Base-by-base conservation (phyloP, 2,113 vertebrate genomes). In the Phaethon lepturus region DNA sequence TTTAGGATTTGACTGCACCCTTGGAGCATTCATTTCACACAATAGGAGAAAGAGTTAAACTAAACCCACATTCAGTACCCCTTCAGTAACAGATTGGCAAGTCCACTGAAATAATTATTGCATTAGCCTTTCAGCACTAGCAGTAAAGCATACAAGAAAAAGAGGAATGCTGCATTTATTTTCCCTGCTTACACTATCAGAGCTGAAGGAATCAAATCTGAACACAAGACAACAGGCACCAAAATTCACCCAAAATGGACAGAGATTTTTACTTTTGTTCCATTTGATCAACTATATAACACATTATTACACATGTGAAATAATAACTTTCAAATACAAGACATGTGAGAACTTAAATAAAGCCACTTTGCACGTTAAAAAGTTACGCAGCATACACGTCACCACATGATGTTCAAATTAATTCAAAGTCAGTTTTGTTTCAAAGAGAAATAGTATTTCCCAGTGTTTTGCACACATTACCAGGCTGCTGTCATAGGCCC, bases 361-460 rank as follows among this genome's bases (percentile, higher is more conserved):
- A 67, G 60, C 0, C 1, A 67, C 19, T 76, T 23, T 40, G 17
- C 28, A 44, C 73, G 44, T 59, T 81, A 44, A 76, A 68, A 47
- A 86, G 50, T 18, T 60, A 50, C 2, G 1, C 3, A 42, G 58
- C n/a, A 28, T 42, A 55, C 24, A 47, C 2, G 0, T 10, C 7
- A 4, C 55, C 64, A 75, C 56, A 52, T 2, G 15, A 88, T 26
- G 55, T 17, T 77, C 45, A 67, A 82, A 62, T 83, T 79, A 86
- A 88, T 44, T 86, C 60, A 23, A 88, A 76, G 20, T 13, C 66
- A 80, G 49, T 67, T 84, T 68, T 22, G 3, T 18, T 87, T 49
- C 68, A 56, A 69, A 24, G 86, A 90, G 47, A 25, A 52, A 40
- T 92, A 91, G 33, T 9, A 88, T 16, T 40, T 59, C 40, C 40